Conservation (phyloP, 2,113 vertebrate genomes). For the Rhineura floridana region DNA sequence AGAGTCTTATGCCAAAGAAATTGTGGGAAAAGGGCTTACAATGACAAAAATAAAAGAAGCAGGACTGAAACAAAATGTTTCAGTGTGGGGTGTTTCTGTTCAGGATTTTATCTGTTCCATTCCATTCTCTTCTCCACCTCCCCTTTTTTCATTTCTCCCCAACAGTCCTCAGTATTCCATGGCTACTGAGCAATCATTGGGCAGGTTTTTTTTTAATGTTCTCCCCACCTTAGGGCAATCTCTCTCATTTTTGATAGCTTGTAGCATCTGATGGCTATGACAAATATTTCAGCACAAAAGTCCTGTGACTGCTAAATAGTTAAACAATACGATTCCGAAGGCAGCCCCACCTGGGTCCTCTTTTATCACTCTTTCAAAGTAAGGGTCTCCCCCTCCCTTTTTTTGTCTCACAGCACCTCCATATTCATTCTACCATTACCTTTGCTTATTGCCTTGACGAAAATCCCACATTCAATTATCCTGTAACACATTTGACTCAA, state of each 20-base stretch:
- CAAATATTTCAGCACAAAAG: background rate
- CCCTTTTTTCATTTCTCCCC: background rate
- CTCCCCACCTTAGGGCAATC: background rate
- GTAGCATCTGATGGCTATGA: background rate
- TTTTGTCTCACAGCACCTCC: background rate
- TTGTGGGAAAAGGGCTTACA: constrained; percentile 23
- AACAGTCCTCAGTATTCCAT: background rate
- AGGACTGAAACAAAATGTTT: background rate
- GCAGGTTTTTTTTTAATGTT: background rate
- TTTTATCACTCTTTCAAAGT: background rate
- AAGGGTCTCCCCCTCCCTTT: background rate
- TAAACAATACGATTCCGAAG: background rate
- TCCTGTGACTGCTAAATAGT: background rate
- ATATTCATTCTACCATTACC: background rate
- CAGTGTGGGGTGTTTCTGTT: background rate
- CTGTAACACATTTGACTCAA: background rate
- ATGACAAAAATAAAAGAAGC: constrained; percentile 13
- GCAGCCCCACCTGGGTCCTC: background rate
- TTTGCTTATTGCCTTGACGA: background rate
- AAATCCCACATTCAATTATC: background rate
- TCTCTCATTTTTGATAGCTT: too few species aligned
- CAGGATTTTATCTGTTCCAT: background rate
- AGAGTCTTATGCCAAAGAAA: constrained; percentile 55
- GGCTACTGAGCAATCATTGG: background rate
- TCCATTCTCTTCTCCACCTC: too few species aligned